Conservation (phyloP, 2,797 vertebrate genomes). For the Poecilia picta region DNA sequence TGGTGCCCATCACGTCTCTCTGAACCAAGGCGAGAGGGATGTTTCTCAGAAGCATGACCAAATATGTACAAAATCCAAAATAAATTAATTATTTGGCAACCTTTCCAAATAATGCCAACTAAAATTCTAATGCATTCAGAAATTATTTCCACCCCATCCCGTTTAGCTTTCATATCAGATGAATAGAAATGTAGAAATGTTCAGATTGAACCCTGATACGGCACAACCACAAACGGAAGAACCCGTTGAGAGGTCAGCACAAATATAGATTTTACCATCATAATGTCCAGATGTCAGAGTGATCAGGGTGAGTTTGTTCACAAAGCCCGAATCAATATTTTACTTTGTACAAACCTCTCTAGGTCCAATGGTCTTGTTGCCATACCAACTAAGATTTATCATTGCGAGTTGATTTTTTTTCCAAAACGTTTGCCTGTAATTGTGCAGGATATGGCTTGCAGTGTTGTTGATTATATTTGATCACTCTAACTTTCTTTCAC, state of each 20-base stretch:
- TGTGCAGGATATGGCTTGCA: neutral
- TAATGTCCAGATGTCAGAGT: neutral
- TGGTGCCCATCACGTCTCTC: neutral
- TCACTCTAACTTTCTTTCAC: neutral
- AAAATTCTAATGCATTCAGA: neutral
- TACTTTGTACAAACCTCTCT: slow-evolving; percentile 1
- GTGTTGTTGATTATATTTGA: neutral
- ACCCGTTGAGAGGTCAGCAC: neutral
- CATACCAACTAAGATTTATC: slow-evolving; percentile 14
- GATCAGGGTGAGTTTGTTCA: slow-evolving; percentile 1
- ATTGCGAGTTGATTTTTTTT: neutral
- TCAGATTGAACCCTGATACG: neutral
- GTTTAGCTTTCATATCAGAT: neutral
- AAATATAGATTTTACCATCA: neutral
- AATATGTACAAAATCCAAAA: neutral
- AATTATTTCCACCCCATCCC: too few species aligned
- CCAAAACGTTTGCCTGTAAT: neutral
- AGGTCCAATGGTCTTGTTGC: slow-evolving; percentile 14
- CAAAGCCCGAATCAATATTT: slow-evolving; percentile 17
- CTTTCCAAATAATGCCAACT: neutral
- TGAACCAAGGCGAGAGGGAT: neutral
- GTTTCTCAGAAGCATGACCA: neutral
- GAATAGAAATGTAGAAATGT: neutral
- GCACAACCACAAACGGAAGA: neutral
- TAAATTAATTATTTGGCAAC: neutral